Evolutionary conservation across 2,888 invertebrate species (phyloP).

Genomic region (Tethea ocularis): DNA sequence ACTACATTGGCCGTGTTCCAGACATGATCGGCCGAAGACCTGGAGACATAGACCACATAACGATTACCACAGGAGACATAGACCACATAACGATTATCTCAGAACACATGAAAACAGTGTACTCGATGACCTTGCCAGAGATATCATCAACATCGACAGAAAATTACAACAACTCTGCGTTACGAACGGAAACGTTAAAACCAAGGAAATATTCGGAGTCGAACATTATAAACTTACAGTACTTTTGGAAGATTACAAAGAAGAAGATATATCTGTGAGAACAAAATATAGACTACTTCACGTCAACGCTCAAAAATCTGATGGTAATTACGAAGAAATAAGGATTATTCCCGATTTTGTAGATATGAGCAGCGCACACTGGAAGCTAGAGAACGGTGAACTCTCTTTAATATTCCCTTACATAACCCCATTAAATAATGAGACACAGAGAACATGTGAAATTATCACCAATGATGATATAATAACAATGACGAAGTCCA

Average conservation of each 20-base stretch:
- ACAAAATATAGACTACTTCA: not conserved
- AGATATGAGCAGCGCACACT: not conserved
- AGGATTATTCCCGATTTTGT: conserved; percentile 4
- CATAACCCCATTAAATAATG: not conserved
- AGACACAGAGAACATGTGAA: not conserved
- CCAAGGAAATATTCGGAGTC: not conserved
- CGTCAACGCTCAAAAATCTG: not conserved
- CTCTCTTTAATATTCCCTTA: not conserved
- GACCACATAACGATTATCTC: not conserved
- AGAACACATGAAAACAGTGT: not conserved
- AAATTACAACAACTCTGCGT: not conserved
- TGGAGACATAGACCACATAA: no score
- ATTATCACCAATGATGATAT: not conserved
- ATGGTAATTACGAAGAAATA: not conserved
- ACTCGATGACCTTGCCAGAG: not conserved
- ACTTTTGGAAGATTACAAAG: not conserved
- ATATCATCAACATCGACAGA: not conserved
- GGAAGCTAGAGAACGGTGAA: not conserved
- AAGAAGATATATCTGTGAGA: not conserved
- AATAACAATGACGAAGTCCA: not conserved
- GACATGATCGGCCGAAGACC: not conserved
- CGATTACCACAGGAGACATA: not conserved
- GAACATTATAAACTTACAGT: not conserved
- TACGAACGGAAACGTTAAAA: not conserved
- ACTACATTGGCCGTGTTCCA: not conserved